These are phyloP conservation scores for Magallana ariakensis DNA, from an alignment of 1,140 invertebrate species.

Conservation along the genomic window DNA sequence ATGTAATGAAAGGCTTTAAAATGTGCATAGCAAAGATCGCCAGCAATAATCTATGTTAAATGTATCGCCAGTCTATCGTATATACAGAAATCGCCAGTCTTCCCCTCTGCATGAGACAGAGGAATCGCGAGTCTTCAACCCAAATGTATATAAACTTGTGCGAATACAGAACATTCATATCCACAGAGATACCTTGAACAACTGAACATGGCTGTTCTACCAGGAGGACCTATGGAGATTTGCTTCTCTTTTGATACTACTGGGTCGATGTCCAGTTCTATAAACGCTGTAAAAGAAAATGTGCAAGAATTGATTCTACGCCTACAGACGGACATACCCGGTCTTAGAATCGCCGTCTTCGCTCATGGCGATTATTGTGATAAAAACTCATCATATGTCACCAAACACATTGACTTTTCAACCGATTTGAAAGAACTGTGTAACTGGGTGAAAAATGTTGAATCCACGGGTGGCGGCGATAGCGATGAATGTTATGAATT, in stretches of 20 bases:
- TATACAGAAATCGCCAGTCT: no score
- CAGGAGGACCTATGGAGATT: conserved; percentile 72
- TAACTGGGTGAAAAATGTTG: conserved; percentile 64
- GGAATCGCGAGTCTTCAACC: no score
- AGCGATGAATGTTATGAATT: conserved; percentile 72
- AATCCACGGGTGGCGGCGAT: conserved; percentile 62
- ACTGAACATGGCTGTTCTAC: conserved; percentile 48
- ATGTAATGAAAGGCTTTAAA: no score
- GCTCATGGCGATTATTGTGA: conserved; percentile 73
- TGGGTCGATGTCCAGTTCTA: conserved; percentile 73
- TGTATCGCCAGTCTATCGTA: no score
- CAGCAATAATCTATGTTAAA: no score
- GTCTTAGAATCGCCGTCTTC: conserved; percentile 64
- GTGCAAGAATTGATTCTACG: conserved; percentile 72
- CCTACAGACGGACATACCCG: conserved; percentile 63
- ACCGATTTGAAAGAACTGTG: conserved; percentile 60
- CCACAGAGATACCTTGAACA: no score
- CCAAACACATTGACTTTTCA: conserved; percentile 68
- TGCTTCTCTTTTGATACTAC: conserved; percentile 78
- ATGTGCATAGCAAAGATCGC: no score
- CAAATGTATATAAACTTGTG: no score
- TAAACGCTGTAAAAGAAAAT: conserved; percentile 68
- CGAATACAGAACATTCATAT: no score
- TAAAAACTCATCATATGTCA: conserved; percentile 61
- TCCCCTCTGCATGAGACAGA: no score